These are phyloP conservation scores for Argyrosomus regius DNA, from an alignment of 2,797 vertebrate genomes.

Conservation along the genomic window DNA sequence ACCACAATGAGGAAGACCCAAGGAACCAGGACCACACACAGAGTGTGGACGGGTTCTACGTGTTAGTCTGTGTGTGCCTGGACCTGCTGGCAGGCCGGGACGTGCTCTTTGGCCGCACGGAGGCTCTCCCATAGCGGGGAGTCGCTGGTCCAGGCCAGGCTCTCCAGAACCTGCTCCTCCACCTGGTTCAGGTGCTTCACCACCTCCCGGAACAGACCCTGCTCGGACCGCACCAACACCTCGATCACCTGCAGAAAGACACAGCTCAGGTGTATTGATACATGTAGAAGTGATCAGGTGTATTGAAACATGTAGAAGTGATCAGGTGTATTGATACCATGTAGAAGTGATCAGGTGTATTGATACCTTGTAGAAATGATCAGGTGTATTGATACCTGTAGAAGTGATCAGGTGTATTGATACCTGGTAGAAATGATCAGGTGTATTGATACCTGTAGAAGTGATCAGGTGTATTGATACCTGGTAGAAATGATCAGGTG, in stretches of 20 bases:
- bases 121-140: conserved; percentile 91
- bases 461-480: too few relatives aligned
- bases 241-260: conserved; percentile 88
- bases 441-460: too few relatives aligned
- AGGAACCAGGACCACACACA: not conserved
- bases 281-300: not conserved
- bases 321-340: conserved; percentile 72
- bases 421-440: not conserved
- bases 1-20: too few relatives aligned
- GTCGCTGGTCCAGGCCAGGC: conserved; percentile 89
- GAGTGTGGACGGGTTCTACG: not conserved
- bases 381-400: too few relatives aligned
- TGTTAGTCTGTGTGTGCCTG: not conserved
- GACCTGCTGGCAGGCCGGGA: conserved; percentile 94
- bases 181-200: conserved; percentile 94
- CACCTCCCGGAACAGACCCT: conserved; percentile 92
- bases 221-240: conserved; percentile 92
- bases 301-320: conserved; percentile 92
- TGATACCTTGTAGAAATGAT: too few relatives aligned
- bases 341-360: too few relatives aligned
- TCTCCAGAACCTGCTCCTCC: conserved; percentile 93
- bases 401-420: too few relatives aligned
- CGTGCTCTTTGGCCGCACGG: conserved; percentile 86
- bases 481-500: too few relatives aligned
- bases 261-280: not conserved